Evolutionary conservation across 1,140 invertebrate genomes (phyloP), one percentile per base, ranked within the genome.

Genomic region (Manduca sexta): DNA sequence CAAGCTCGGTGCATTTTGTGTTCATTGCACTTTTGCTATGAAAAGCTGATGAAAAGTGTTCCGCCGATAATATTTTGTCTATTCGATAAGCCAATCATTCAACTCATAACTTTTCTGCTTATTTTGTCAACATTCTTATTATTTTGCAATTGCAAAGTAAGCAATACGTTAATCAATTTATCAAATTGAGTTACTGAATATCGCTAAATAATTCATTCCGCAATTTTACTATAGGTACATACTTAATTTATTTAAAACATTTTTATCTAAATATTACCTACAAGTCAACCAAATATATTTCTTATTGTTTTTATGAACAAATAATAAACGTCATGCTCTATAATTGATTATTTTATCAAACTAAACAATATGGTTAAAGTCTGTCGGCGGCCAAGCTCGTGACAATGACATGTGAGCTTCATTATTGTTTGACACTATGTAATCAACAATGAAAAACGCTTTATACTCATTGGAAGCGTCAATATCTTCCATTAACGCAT

Each of bases 391-490:
- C 53, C 54, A 78, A 80, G 74, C 74, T 69, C 64, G 70, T 82
- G 79, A 68, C 39, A 58, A 35, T 60, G 64, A 71, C 76, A 51
- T 70, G 74, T 80, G 79, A 68, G 69, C 70, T 57, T 69, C 64
- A 60, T 64, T 57, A 44, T 15, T 40, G 15, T 40, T 11, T 21
- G 61, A 63, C 61, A 62, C 63, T 60, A 65, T 74, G 75, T 72
- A 52, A 63, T 69, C 72, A 65, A 58, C 56, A 51, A 62, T 57
- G 60, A 70, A 68, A 66, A 67, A 40, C 11, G 14, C 56, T 69
- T 80, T 75, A n/a, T n/a, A 75, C 73, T 83, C 57, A 71, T 67
- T 62, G 79, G 74, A 83, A 83, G 79, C 80, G 77, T 75, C 74
- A 65, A 61, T 70, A 72, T 76, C 79, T 82, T 82, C 82, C 82